These are phyloP conservation scores for Galeopsomyia nigrocyanea DNA, from an alignment of 2,888 invertebrate species.

Conservation along the genomic window DNA sequence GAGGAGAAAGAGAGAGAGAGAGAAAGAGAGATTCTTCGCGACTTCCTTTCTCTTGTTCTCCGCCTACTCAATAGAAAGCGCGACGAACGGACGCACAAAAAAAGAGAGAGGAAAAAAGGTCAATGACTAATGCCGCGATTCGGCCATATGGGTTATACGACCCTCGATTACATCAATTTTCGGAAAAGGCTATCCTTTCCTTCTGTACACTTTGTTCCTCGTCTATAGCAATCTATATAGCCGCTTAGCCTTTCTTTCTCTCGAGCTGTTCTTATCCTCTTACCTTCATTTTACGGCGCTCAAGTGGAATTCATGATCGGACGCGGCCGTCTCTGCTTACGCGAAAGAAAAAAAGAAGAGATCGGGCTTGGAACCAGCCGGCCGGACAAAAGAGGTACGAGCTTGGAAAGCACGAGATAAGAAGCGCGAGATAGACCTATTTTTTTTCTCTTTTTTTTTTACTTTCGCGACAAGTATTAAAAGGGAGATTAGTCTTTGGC, in stretches of 20 bases:
- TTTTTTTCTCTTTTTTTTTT: slow-evolving; percentile 5
- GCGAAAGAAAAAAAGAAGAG: background rate
- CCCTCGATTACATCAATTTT: slow-evolving; percentile 41
- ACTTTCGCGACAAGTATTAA: too few relatives aligned
- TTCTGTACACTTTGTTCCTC: too few relatives aligned
- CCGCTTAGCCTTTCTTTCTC: background rate
- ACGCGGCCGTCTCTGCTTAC: background rate
- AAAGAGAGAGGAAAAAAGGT: background rate
- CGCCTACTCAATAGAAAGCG: background rate
- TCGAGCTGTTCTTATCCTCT: slow-evolving; percentile 33
- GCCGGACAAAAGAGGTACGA: slow-evolving; percentile 32
- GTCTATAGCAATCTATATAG: slow-evolving; percentile 26
- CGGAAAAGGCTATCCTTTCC: slow-evolving; percentile 6
- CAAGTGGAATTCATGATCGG: slow-evolving; percentile 44
- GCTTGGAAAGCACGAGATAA: slow-evolving; percentile 1
- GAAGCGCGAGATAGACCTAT: background rate
- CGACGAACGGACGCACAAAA: too few relatives aligned
- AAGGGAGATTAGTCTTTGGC: too few relatives aligned
- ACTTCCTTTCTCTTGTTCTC: background rate
- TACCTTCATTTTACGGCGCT: slow-evolving; percentile 36
- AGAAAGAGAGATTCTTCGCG: slow-evolving; percentile 32
- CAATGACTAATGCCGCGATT: slow-evolving; percentile 5
- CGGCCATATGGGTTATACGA: background rate
- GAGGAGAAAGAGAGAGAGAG: slow-evolving; percentile 38
- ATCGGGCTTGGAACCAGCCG: slow-evolving; percentile 7